phyloP scores from a whole-genome alignment of 2,888 invertebrate genomes.

The Nasonovia ribisnigri region DNA sequence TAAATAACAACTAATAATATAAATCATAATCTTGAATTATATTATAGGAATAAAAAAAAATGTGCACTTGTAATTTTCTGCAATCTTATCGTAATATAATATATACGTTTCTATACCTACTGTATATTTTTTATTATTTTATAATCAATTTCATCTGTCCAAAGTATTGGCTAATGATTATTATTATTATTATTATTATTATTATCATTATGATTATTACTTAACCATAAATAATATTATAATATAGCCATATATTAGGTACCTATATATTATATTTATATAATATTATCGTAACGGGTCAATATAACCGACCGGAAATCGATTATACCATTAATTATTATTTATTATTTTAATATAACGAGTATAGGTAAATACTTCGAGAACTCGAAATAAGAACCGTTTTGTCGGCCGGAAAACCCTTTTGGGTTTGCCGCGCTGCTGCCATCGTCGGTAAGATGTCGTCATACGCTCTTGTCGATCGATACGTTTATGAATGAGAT shows the following conservation, averaged over 20 bases:
- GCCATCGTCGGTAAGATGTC: background rate
- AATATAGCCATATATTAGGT: too few species aligned
- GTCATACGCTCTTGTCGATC: background rate
- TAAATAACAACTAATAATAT: too few species aligned
- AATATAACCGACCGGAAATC: background rate
- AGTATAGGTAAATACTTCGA: too few species aligned
- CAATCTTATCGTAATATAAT: background rate
- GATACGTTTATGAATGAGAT: slow-evolving; percentile 47
- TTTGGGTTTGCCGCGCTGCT: background rate
- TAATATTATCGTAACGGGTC: background rate
- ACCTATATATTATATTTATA: background rate
- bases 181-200: background rate
- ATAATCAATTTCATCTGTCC: background rate
- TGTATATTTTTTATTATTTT: too few species aligned
- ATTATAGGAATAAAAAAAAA: too few species aligned
- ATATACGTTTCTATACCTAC: background rate
- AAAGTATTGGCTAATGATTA: background rate
- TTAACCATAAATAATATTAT: background rate
- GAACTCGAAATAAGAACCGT: background rate
- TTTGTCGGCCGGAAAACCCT: background rate
- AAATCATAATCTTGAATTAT: too few species aligned
- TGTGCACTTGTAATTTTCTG: too few species aligned
- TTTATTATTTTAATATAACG: too few species aligned
- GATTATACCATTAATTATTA: background rate
- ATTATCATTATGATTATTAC: background rate